phyloP scores from a whole-genome alignment of 2,113 vertebrate genomes.

The Alectura lathami region DNA sequence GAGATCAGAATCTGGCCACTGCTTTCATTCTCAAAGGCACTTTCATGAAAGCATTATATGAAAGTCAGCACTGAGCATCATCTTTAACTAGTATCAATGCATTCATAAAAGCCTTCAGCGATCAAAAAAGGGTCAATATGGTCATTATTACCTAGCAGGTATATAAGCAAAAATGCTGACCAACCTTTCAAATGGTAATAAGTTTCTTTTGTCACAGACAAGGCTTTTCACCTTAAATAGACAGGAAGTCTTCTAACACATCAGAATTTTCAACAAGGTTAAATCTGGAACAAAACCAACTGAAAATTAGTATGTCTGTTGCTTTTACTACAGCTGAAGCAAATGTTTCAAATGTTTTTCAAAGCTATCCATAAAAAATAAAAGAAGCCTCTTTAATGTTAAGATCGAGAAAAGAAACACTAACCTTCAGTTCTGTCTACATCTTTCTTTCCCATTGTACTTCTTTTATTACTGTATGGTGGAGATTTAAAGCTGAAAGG shows the following conservation, averaged over 20 bases:
- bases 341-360: not conserved
- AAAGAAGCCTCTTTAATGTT: not conserved
- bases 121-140: constrained; percentile 36
- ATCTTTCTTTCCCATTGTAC: not conserved
- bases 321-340: not conserved
- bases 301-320: not conserved
- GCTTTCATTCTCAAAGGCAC: constrained; percentile 49
- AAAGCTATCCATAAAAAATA: not conserved
- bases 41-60: constrained; percentile 41
- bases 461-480: not conserved
- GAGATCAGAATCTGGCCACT: constrained; percentile 49
- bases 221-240: constrained; percentile 29
- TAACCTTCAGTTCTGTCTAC: not conserved
- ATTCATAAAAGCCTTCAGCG: constrained; percentile 28
- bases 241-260: not conserved
- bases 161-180: constrained; percentile 24
- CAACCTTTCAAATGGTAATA: constrained; percentile 39
- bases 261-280: constrained; percentile 25
- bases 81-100: constrained; percentile 4
- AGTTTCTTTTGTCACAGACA: constrained; percentile 15
- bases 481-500: not conserved
- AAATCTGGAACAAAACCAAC: not conserved
- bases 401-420: not conserved
- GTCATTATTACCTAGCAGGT: constrained; percentile 29
- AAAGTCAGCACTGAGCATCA: not conserved